A percentile compares a stretch with the other conserved stretches of the same genome.
These are phyloP conservation scores for Mythimna pallens DNA, from an alignment of 2,888 invertebrate genomes.

Conservation along the genomic window DNA sequence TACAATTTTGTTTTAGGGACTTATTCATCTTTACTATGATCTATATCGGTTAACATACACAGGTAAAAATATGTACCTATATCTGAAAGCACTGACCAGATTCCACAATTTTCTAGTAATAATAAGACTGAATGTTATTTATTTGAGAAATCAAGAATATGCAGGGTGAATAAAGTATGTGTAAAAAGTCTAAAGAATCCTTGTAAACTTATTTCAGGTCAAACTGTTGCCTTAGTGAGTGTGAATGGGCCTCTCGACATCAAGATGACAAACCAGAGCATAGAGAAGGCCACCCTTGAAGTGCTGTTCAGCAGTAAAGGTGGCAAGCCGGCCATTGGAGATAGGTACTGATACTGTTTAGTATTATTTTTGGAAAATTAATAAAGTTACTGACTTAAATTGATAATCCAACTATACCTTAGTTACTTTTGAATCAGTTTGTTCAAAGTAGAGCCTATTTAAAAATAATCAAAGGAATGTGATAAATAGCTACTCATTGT, in stretches of 20 bases:
- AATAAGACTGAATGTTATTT: too few species aligned
- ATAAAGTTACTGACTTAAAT: neutral
- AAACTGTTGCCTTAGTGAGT: constrained; percentile 94
- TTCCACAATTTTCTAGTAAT: neutral
- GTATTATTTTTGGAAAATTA: neutral
- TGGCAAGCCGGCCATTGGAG: constrained; percentile 92
- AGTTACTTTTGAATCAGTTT: too few species aligned
- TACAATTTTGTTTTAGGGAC: too few species aligned
- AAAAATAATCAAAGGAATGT: too few species aligned
- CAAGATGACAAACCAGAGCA: constrained; percentile 93
- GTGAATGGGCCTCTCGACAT: constrained; percentile 96
- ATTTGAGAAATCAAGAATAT: too few species aligned
- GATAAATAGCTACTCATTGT: too few species aligned
- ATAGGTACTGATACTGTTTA: constrained; percentile 75
- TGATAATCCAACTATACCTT: too few species aligned
- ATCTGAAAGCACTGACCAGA: neutral
- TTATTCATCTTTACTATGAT: too few species aligned
- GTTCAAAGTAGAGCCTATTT: too few species aligned
- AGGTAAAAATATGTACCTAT: too few species aligned
- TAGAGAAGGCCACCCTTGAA: constrained; percentile 95
- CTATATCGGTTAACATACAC: too few species aligned
- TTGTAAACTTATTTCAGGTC: constrained; percentile 89
- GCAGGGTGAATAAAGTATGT: too few species aligned
- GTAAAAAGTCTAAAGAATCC: neutral
- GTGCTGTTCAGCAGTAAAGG: constrained; percentile 94